These are phyloP conservation scores for Plecturocebus donacophilus DNA, from an alignment of 2,113 vertebrate species.

Conservation along the genomic window DNA sequence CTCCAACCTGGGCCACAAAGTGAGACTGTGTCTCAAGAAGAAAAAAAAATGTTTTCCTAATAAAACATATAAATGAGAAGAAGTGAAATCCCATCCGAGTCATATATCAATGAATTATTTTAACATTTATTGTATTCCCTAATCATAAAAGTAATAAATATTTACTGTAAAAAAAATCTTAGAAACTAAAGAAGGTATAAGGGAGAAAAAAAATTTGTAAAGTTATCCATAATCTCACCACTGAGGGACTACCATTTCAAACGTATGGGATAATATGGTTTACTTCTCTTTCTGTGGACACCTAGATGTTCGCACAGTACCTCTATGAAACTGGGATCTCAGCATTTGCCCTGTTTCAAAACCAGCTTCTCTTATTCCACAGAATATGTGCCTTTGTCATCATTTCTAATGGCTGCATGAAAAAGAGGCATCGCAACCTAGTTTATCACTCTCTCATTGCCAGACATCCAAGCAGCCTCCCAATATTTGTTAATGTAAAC, in stretches of 20 bases:
- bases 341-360: not conserved
- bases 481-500: not conserved
- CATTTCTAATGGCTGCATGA: not conserved
- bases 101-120: not conserved
- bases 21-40: not conserved
- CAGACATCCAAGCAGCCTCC: not conserved
- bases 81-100: not conserved
- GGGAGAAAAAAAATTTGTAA: not conserved
- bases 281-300: not conserved
- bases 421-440: not conserved
- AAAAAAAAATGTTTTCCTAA: not conserved
- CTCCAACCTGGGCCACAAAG: not conserved
- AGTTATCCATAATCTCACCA: not conserved
- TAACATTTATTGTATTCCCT: not conserved
- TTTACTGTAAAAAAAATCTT: not conserved
- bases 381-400: slow-evolving; percentile 8
- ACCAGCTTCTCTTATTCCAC: not conserved
- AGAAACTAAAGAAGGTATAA: not conserved
- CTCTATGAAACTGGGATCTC: not conserved
- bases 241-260: not conserved
- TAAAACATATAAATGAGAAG: not conserved
- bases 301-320: not conserved
- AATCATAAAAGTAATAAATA: slow-evolving; percentile 39
- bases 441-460: not conserved
- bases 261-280: not conserved